A percentile compares a stretch with the other conserved stretches of the same genome.
Evolutionary conservation across 92 coral and sea anemone genomes (phyloP).

Genomic region (Palythoa grandiflora): DNA sequence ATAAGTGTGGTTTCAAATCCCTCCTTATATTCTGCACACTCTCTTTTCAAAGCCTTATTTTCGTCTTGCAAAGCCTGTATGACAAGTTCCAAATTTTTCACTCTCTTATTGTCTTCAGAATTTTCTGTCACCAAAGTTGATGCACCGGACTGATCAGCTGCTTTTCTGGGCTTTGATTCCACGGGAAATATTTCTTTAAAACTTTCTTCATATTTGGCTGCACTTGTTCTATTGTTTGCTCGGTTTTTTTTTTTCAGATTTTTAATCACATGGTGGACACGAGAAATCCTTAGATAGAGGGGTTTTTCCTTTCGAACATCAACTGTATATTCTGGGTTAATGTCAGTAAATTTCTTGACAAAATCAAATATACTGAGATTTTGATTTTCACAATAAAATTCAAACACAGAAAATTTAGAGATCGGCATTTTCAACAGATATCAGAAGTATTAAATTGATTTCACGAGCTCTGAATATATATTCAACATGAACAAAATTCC

Average conservation of each 20-base stretch:
- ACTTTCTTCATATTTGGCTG: slow-evolving; percentile 1
- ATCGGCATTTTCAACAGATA: background rate
- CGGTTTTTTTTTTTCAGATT: background rate
- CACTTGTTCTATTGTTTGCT: background rate
- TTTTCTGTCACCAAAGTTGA: background rate
- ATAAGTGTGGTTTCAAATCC: background rate
- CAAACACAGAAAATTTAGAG: background rate
- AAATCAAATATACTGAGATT: background rate
- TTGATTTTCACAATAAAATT: background rate
- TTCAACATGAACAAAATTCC: no score
- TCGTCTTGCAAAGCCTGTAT: slow-evolving; percentile 1
- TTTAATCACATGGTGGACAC: background rate
- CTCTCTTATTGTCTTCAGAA: background rate
- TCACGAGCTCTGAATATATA: no score
- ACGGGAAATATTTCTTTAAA: background rate
- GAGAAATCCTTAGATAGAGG: slow-evolving; percentile 1
- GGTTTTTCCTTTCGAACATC: background rate
- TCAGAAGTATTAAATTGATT: background rate
- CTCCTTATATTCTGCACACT: background rate
- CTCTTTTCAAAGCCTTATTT: background rate
- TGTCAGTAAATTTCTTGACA: background rate
- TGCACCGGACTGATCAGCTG: background rate
- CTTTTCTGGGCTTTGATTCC: slow-evolving; percentile 4
- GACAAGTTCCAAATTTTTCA: slow-evolving; percentile 1
- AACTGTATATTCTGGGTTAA: background rate